phyloP scores from a whole-genome alignment of 2,888 invertebrate species.

The Arrhopalites spinosus region DNA sequence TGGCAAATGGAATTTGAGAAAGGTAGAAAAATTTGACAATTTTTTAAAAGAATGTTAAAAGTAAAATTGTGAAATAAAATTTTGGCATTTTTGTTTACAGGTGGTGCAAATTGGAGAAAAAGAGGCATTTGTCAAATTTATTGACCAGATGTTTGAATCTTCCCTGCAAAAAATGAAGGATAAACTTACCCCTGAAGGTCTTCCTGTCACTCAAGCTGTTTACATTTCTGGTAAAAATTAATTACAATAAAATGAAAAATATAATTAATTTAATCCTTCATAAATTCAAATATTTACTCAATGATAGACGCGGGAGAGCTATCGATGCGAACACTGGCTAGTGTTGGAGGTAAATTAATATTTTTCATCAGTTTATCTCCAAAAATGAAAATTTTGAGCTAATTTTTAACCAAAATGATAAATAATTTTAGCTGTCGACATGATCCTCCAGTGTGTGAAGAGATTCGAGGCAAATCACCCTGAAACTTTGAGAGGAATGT shows the following conservation, averaged over 20 bases:
- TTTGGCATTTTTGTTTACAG: background rate
- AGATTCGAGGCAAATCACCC: conserved; percentile 13
- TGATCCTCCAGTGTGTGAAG: conserved; percentile 1
- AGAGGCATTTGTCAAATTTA: conserved; percentile 4
- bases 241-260: too few species aligned
- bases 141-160: conserved; percentile 25
- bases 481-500: conserved; percentile 15
- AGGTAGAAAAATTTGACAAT: background rate
- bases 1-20: conserved; percentile 14
- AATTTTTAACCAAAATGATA: background rate
- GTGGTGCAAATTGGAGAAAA: conserved; percentile 19
- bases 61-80: background rate
- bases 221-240: background rate
- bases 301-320: background rate
- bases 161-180: conserved; percentile 8
- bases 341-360: background rate
- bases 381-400: background rate
- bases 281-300: background rate
- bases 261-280: background rate
- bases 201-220: conserved; percentile 20
- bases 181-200: background rate
- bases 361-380: background rate
- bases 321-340: background rate
- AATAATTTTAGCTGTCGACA: conserved; percentile 19
- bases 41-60: background rate